Base-by-base conservation (phyloP, 1,140 invertebrate species). In the Drosophila watanabei region DNA sequence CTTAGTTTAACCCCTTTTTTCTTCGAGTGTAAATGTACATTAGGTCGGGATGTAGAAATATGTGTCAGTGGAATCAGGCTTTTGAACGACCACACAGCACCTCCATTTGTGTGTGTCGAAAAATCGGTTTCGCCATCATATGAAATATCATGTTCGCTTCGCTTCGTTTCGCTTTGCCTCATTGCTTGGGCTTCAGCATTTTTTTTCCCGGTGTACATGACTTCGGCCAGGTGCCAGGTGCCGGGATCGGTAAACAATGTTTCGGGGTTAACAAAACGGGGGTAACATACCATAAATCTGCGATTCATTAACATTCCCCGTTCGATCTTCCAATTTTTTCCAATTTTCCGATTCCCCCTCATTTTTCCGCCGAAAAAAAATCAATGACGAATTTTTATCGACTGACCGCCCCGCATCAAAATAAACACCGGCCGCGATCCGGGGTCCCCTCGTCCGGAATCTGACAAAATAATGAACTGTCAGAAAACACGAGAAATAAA, bases 381-480 rank as follows among this genome's bases (percentile, higher is more conserved):
- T 81, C 84, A 84, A 89, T 88, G 85, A 88, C 86, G 85, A 88
- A 89, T 85, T 88, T 88, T 88, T 75, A 88, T 89, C 65, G 81
- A 89, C 85, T 88, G 75, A 89, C 86, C 69, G 81, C 52, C 20
- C 71, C 83, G 66, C 63, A 80, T 80, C 80, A 88, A 88, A 87
- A 87, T 87, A 87, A 87, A 87, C 83, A 87, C 20, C 60, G 20
- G 1, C 28, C 63, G 37, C 35, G 30, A 28, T 33, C 18, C 52
- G 43, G 65, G 37, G 59, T 63, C 63, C 59, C 64, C 45, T 46
- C 75, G 56, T 66, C 54, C 54, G 52, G 80, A 84, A 80, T 84
- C 85, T 80, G 86, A 81, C 86, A 90, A 91, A 91, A 90, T 91
- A 91, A 91, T 91, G 83, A 86, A 82, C 86, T 91, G 82, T 87